Percentiles rank a stretch among this genome's conserved stretches.
These are phyloP conservation scores for Aporophyla lueneburgensis DNA, from an alignment of 2,888 invertebrate genomes.

Conservation along the genomic window DNA sequence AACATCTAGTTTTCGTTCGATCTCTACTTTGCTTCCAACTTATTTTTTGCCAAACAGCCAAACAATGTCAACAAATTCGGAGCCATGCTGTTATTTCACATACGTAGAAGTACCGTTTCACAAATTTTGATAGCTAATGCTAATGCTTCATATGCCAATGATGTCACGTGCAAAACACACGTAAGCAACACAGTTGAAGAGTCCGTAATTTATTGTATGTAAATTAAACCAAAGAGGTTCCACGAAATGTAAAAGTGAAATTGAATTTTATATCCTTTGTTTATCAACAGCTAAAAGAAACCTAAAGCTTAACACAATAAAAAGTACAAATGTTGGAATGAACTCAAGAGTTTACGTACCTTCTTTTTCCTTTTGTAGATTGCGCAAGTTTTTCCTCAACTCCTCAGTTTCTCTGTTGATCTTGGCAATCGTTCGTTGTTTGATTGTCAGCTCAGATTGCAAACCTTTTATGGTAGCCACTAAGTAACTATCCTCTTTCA, in stretches of 20 bases:
- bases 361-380: constrained; percentile 94
- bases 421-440: constrained; percentile 93
- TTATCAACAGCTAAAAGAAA: constrained; percentile 43
- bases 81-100: not conserved
- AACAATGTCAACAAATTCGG: constrained; percentile 3
- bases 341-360: constrained; percentile 75
- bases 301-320: not conserved
- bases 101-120: constrained; percentile 17
- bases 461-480: constrained; percentile 95
- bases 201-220: constrained; percentile 61
- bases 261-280: constrained; percentile 40
- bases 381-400: constrained; percentile 93
- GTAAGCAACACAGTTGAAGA: constrained; percentile 44
- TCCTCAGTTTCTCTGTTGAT: constrained; percentile 95
- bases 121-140: constrained; percentile 34
- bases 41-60: not conserved
- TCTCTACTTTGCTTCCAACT: not conserved
- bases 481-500: constrained; percentile 94
- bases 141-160: constrained; percentile 57
- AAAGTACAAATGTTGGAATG: constrained; percentile 13
- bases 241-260: constrained; percentile 63
- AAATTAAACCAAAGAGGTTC: constrained; percentile 58
- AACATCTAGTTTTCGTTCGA: not conserved
- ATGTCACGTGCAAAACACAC: constrained; percentile 51
- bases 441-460: constrained; percentile 93